Base-by-base conservation (phyloP, 2,113 vertebrate genomes). In the Tachycineta bicolor region DNA sequence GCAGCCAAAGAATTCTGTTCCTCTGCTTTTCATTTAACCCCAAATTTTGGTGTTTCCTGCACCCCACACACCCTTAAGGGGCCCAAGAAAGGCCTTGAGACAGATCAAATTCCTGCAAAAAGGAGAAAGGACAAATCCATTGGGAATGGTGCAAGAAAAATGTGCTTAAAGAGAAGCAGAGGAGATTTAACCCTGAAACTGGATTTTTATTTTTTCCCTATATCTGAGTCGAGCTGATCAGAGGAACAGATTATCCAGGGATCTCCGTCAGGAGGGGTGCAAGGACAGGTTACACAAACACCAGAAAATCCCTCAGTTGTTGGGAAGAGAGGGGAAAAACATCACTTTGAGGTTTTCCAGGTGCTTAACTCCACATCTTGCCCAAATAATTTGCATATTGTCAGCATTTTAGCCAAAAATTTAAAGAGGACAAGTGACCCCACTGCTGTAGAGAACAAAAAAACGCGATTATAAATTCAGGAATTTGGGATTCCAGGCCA, bases 341-440 rank as follows among this genome's bases (percentile, higher is more conserved):
- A 18, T 18, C n/a, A 25, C 19, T 56, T 73, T 5, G 19, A 24
- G 19, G 5, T 37, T 70, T 78, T 46, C 22, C 15, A 24, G 0
- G 0, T 24, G 19, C 14, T 56, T 46, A 24, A 60, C 7, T 64
- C 34, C 6, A 15, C 74, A 26, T 4, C 16, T 41, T 50, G 6
- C 10, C 26, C 3, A 50, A 33, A 52, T 6, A 2, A 41, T 41
- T 41, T 34, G 12, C 2, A 21, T 1, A 4, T 5, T 59, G 3
- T 19, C 39, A 5, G 3, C 18, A 2, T 28, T 89, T 64, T 12
- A 58, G 20, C 8, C 20, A 41, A n/a, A 31, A 75, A 33, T 23
- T 24, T 47, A 14, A 21, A 47, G 46, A 52, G 7, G 6, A 10
- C 28, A 10, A 53, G n/a, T 1, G 6, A 18, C 15, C 23, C 69